Evolutionary conservation across 2,797 vertebrate genomes (phyloP).

Genomic region (Myotis planiceps): DNA sequence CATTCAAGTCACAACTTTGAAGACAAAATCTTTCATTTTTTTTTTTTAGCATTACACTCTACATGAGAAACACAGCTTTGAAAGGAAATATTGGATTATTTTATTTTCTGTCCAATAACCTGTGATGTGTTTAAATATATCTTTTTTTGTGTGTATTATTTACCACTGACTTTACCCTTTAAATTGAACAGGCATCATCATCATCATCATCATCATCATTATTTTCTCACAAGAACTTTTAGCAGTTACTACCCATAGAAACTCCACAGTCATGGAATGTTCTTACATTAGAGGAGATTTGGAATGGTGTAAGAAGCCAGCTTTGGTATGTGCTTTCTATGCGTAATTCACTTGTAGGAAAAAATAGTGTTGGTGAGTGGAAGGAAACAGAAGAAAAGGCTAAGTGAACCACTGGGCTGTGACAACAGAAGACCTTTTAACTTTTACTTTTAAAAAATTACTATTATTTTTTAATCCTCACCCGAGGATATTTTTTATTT

Average conservation of each 20-base stretch:
- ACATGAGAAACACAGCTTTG: background rate
- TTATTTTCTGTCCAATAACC: background rate
- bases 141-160: background rate
- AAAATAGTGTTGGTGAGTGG: background rate
- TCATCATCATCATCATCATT: background rate
- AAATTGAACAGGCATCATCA: background rate
- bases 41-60: slow-evolving; percentile 1
- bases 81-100: background rate
- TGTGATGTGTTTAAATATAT: background rate
- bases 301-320: background rate
- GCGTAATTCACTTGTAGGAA: background rate
- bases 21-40: background rate
- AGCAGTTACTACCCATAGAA: background rate
- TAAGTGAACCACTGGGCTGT: background rate
- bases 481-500: no score
- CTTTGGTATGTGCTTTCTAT: background rate
- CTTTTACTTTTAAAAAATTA: background rate
- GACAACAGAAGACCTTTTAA: background rate
- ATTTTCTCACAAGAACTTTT: background rate
- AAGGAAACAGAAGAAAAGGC: slow-evolving; percentile 1
- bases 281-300: background rate
- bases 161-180: background rate
- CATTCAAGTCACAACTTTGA: background rate
- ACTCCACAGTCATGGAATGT: background rate
- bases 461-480: no score